Base-by-base conservation (phyloP, 2,888 invertebrate genomes). In the Latrodectus hesperus region DNA sequence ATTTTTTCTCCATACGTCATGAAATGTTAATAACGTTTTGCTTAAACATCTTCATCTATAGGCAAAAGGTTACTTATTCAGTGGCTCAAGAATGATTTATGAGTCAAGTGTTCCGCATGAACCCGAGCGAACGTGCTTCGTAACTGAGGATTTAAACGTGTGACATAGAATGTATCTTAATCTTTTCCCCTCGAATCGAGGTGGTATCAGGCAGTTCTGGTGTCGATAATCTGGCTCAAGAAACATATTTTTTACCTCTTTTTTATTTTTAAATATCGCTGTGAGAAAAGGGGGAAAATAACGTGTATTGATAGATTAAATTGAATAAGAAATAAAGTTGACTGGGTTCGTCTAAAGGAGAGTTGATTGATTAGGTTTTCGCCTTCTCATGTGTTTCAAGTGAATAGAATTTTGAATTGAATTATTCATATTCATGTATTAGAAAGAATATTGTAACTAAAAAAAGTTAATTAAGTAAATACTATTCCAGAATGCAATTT, bases 281-380 rank as follows among this genome's bases (percentile, higher is more conserved):
- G 16, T 9, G 52, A 67, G 9, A 60, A 67, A 22, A 65, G 68
- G 77, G 70, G 77, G 70, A 70, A 68, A 78, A 73, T 49, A 67
- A 22, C n/a, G n/a, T 9, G 16, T 71, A 68, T 76, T 65, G 51
- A 78, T 73, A 73, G 73, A 65, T 84, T 78, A 68, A 26, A 65
- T 70, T 68, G 60, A 78, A 85, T 79, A 64, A 79, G 65, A 71
- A 26, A 14, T 73, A 85, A 79, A 85, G 85, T 79, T 85, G 68
- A 85, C 74, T 79, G 85, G 79, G 85, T 85, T 78, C 85, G 52
- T 4, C 6, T 38, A 38, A 38, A 38, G 4, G 4, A 38, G 38
- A 38, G 38, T 38, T 38, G 38, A 4, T 4, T 38, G 4, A 38
- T 38, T 38, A 6, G 6, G 38, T 38, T 38, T 38, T 38, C 38